A percentile compares a stretch with the other conserved stretches of the same genome.
phyloP scores from a whole-genome alignment of 2,888 invertebrate genomes.

The Eugnorisma glareosa region DNA sequence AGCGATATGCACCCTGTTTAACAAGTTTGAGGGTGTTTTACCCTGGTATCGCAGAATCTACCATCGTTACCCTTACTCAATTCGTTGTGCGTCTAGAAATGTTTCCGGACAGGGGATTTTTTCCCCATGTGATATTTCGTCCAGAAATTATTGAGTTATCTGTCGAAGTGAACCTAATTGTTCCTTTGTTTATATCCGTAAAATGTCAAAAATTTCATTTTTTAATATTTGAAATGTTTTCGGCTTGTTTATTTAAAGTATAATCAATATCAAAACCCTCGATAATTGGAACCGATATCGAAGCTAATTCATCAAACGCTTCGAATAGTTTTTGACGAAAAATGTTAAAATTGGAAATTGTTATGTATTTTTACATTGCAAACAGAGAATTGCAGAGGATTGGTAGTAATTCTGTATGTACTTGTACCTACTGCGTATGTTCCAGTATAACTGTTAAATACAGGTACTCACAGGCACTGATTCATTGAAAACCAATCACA shows the following conservation, averaged over 20 bases:
- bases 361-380: constrained; percentile 1
- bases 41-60: constrained; percentile 61
- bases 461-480: constrained; percentile 1
- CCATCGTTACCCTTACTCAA: constrained; percentile 72
- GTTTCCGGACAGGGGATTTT: constrained; percentile 68
- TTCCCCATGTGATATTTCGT: constrained; percentile 71
- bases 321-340: not conserved
- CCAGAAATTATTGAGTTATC: constrained; percentile 76
- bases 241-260: not conserved
- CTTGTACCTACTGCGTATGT: not conserved
- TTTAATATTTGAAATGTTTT: not conserved
- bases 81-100: constrained; percentile 78
- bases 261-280: constrained; percentile 1
- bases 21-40: constrained; percentile 61
- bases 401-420: not conserved
- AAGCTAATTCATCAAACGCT: constrained; percentile 2
- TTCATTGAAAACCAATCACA: constrained; percentile 28
- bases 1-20: constrained; percentile 60
- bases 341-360: constrained; percentile 1
- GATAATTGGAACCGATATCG: not conserved
- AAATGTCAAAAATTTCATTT: not conserved
- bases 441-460: not conserved
- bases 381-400: not conserved
- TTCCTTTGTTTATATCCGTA: constrained; percentile 31
- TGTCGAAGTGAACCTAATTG: constrained; percentile 43